Conservation (phyloP, 2,888 invertebrate species). For the Stegophylla sp. region DNA sequence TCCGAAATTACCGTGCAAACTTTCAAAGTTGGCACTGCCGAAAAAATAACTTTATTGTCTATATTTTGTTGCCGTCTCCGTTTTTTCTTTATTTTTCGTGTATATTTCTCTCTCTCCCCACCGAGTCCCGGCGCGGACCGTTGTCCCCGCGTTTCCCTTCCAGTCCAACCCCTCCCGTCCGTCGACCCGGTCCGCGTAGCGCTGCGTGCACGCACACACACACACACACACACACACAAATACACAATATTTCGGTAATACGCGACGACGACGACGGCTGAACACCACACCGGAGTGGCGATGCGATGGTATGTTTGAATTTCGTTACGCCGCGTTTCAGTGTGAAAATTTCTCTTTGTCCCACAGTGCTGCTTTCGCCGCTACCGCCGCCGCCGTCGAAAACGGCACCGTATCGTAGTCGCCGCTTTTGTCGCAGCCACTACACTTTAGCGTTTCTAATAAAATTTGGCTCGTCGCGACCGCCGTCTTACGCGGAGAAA, state of each 20-base stretch:
- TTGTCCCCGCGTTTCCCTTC: background rate
- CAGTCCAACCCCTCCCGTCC: conserved; percentile 12
- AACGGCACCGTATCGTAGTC: conserved; percentile 39
- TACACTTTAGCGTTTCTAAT: background rate
- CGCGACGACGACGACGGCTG: conserved; percentile 14
- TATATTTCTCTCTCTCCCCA: conserved; percentile 26
- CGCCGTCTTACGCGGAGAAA: background rate
- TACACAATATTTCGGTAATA: conserved; percentile 47
- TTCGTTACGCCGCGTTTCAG: conserved; percentile 58
- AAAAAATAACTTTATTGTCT: conserved; percentile 58
- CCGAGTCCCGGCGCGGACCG: background rate
- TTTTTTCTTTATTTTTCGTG: background rate
- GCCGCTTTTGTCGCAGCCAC: conserved; percentile 35
- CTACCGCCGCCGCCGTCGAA: conserved; percentile 36
- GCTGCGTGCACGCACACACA: background rate
- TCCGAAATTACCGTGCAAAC: conserved; percentile 58
- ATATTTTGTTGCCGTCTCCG: background rate
- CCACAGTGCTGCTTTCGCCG: conserved; percentile 57
- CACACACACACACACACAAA: conserved; percentile 8
- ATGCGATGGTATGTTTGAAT: conserved; percentile 58
- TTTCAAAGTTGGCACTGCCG: conserved; percentile 59
- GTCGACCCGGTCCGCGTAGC: conserved; percentile 14
- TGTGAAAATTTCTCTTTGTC: conserved; percentile 59
- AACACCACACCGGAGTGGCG: conserved; percentile 42
- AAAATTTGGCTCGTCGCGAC: background rate